Conservation (phyloP, 2,888 invertebrate genomes). For the Eremobia ochroleuca region DNA sequence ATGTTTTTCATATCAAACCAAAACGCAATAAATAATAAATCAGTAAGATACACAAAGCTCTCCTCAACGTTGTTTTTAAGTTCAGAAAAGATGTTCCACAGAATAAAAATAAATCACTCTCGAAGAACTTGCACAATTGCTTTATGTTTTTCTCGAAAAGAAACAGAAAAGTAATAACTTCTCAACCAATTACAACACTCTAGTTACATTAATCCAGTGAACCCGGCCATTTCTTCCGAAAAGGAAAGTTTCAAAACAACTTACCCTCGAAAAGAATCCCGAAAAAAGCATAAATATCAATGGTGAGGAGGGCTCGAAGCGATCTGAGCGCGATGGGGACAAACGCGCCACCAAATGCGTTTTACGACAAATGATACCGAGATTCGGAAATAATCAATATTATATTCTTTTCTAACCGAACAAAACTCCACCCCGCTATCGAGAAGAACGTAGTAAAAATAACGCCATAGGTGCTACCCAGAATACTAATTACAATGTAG, state of each 20-base stretch:
- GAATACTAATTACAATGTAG: slow-evolving; percentile 75
- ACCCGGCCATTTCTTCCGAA: slow-evolving; percentile 80
- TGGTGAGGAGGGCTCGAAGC: slow-evolving; percentile 81
- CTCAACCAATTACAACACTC: slow-evolving; percentile 87
- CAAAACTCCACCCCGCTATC: slow-evolving; percentile 32
- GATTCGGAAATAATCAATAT: slow-evolving; percentile 83
- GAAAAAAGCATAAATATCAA: slow-evolving; percentile 88
- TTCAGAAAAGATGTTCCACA: slow-evolving; percentile 79
- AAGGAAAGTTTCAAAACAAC: slow-evolving; percentile 86
- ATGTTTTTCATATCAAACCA: slow-evolving; percentile 73
- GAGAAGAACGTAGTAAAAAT: slow-evolving; percentile 54
- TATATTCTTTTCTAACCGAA: slow-evolving; percentile 69
- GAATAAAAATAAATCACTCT: slow-evolving; percentile 85
- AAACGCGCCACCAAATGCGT: slow-evolving; percentile 80
- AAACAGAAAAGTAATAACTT: slow-evolving; percentile 86
- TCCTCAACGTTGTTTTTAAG: slow-evolving; percentile 80
- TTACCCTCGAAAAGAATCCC: slow-evolving; percentile 82
- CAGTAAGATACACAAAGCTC: slow-evolving; percentile 77
- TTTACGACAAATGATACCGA: slow-evolving; percentile 82
- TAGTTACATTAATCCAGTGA: slow-evolving; percentile 86
- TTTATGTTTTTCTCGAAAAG: slow-evolving; percentile 85
- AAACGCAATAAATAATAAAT: slow-evolving; percentile 80
- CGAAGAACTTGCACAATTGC: slow-evolving; percentile 82
- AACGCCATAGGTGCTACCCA: slow-evolving; percentile 66
- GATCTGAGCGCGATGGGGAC: slow-evolving; percentile 79